Percentiles rank a stretch among this genome's conserved stretches.
phyloP scores from a whole-genome alignment of 2,113 vertebrate species.

The Neotragus moschatus region DNA sequence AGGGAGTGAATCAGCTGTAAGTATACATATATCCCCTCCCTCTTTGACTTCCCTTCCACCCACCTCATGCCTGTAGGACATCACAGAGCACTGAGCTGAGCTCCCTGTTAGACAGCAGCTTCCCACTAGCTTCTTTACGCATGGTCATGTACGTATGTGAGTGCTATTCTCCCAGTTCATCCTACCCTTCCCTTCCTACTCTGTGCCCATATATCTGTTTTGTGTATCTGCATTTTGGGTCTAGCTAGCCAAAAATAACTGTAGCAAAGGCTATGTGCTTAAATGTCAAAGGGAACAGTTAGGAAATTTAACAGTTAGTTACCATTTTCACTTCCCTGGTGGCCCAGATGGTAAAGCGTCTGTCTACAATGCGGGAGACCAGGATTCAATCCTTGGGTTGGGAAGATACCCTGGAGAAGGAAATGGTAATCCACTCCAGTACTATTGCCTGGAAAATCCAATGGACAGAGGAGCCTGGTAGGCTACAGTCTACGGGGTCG shows the following conservation, averaged over 20 bases:
- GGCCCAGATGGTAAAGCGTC: no score
- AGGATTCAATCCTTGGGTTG: no score
- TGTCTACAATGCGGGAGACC: no score
- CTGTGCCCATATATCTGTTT: background rate
- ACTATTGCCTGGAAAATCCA: no score
- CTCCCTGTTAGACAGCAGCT: background rate
- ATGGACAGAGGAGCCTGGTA: no score
- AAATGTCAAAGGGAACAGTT: background rate
- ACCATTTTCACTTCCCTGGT: background rate
- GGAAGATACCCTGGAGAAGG: no score
- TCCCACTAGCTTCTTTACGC: background rate
- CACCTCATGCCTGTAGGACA: background rate
- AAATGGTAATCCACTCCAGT: no score
- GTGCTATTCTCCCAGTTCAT: background rate
- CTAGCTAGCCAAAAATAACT: background rate
- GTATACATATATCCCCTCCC: background rate
- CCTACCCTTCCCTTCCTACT: background rate
- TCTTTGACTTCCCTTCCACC: background rate
- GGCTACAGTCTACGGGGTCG: no score
- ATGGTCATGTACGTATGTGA: rapidly evolving
- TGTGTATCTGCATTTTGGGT: background rate
- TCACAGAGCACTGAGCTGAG: background rate
- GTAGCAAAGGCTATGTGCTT: background rate
- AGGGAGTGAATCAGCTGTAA: background rate
- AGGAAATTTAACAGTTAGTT: background rate